A percentile compares a stretch with the other conserved stretches of the same genome.
These are phyloP conservation scores for Dermolepida albohirtum DNA, from an alignment of 2,888 invertebrate species.

Conservation along the genomic window DNA sequence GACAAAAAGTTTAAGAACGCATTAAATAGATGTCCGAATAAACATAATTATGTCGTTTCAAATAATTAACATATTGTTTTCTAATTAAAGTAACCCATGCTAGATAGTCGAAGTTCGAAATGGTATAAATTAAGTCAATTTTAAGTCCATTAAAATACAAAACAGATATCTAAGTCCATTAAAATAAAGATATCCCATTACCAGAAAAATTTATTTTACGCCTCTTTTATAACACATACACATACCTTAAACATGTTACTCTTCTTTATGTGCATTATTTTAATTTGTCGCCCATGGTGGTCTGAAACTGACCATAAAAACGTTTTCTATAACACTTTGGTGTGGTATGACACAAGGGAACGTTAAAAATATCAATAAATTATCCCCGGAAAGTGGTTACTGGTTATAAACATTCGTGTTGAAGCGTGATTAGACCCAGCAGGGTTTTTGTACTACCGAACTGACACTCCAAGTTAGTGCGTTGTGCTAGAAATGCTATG, in stretches of 20 bases:
- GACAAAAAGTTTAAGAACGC: too few relatives aligned
- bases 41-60: too few relatives aligned
- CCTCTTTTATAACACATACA: constrained; percentile 38
- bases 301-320: constrained; percentile 41
- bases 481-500: neutral
- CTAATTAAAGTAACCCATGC: neutral
- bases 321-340: constrained; percentile 34
- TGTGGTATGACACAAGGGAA: constrained; percentile 26
- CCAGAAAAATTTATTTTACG: constrained; percentile 42
- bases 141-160: constrained; percentile 4
- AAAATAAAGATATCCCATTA: constrained; percentile 45
- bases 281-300: constrained; percentile 43
- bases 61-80: too few relatives aligned
- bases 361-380: constrained; percentile 40
- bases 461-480: neutral
- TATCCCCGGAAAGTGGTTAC: constrained; percentile 33
- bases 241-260: constrained; percentile 35
- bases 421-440: constrained; percentile 39
- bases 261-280: constrained; percentile 40
- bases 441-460: constrained; percentile 35
- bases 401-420: constrained; percentile 37
- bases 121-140: neutral
- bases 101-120: neutral
- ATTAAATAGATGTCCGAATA: too few relatives aligned
- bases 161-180: constrained; percentile 22